Evolutionary conservation across 2,797 vertebrate genomes (phyloP).

Genomic region (Buceros bicornis): DNA sequence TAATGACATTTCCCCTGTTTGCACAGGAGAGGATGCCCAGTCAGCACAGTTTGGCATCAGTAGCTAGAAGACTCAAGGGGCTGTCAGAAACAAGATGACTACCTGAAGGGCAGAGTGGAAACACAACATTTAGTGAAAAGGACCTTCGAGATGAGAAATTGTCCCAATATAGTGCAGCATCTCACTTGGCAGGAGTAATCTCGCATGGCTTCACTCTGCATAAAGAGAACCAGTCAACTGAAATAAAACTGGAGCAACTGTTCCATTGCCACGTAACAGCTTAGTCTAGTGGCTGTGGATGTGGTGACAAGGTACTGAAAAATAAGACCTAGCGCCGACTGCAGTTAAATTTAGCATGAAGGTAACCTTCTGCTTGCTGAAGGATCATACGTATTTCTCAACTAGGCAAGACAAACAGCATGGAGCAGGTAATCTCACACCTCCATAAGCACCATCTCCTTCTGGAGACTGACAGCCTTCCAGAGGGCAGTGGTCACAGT

Average conservation of each 20-base stretch:
- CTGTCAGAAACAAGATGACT: not conserved
- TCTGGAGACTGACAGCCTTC: not conserved
- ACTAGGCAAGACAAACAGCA: not conserved
- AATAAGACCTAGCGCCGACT: not conserved
- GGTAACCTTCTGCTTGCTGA: not conserved
- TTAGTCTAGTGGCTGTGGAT: not conserved
- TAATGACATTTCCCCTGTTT: not conserved
- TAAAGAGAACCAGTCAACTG: rapidly evolving
- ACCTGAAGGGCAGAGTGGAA: not conserved
- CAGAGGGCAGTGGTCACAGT: too few species aligned
- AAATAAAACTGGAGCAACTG: not conserved
- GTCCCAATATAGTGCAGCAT: rapidly evolving
- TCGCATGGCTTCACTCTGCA: not conserved
- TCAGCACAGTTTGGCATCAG: not conserved
- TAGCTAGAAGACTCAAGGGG: not conserved
- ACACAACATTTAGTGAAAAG: rapidly evolving
- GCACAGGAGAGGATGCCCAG: not conserved
- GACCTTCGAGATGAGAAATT: not conserved
- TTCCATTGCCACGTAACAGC: not conserved
- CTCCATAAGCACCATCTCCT: not conserved
- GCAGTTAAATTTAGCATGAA: not conserved
- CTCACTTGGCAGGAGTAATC: too few species aligned
- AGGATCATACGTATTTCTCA: not conserved
- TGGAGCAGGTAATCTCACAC: not conserved
- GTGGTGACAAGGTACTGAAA: not conserved